These are phyloP conservation scores for Neolamprologus sp. DNA, from an alignment of 2,113 vertebrate species.

Conservation along the genomic window DNA sequence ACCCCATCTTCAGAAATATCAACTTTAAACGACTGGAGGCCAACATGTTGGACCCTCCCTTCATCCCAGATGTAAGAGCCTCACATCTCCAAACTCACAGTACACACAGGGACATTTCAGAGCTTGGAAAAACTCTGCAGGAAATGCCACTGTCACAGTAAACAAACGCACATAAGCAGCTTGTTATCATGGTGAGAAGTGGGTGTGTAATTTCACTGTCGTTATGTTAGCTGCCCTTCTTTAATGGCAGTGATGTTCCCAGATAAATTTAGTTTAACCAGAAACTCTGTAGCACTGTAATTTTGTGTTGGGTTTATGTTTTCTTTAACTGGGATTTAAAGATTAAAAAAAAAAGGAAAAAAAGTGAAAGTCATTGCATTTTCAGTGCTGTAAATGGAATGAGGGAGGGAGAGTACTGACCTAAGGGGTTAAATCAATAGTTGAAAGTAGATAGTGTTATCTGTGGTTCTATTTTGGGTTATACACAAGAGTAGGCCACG, in stretches of 20 bases:
- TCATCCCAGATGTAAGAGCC: conserved; percentile 83
- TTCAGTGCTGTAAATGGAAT: background rate
- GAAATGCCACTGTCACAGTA: conserved; percentile 52
- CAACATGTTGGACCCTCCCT: conserved; percentile 85
- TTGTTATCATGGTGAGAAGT: background rate
- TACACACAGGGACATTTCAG: background rate
- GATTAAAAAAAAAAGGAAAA: rapidly evolving
- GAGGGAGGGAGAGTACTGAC: background rate
- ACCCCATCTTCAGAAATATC: conserved; percentile 84
- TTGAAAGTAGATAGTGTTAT: conserved; percentile 32
- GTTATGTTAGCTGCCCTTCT: background rate
- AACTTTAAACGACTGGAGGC: conserved; percentile 90
- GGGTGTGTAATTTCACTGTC: background rate
- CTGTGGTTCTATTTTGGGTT: conserved; percentile 16
- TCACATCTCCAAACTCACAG: background rate
- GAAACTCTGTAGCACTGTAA: background rate
- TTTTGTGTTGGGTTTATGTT: background rate
- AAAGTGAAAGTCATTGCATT: background rate
- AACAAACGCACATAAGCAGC: conserved; percentile 29
- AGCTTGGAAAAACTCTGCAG: background rate
- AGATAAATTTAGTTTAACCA: background rate
- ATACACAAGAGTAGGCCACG: background rate
- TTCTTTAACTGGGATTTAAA: background rate
- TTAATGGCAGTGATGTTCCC: background rate
- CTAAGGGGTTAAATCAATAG: conserved; percentile 31